phyloP scores from a whole-genome alignment of 2,113 vertebrate genomes.

The Gambusia affinis region DNA sequence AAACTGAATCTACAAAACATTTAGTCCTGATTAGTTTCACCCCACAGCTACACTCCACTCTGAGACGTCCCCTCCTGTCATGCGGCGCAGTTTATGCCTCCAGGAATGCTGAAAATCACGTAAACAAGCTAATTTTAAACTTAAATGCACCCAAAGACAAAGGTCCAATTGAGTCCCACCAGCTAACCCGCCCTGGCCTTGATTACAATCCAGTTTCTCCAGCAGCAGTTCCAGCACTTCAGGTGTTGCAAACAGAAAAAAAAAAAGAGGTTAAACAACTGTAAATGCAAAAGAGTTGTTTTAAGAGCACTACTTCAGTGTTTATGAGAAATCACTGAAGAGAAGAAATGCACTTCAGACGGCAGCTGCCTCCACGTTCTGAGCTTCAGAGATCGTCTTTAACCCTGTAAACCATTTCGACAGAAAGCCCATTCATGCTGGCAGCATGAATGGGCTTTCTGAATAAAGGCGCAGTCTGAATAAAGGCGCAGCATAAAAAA shows the following conservation, averaged over 20 bases:
- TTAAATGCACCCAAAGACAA: conserved; percentile 51
- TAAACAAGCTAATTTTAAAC: conserved; percentile 66
- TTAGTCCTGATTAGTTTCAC: conserved; percentile 17
- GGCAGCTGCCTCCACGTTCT: no score
- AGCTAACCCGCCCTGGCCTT: background rate
- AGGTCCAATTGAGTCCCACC: conserved; percentile 50
- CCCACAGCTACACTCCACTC: conserved; percentile 7
- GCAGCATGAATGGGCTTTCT: no score
- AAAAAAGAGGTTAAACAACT: background rate
- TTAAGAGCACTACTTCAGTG: background rate
- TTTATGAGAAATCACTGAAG: background rate
- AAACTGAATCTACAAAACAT: conserved; percentile 11
- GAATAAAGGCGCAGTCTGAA: no score
- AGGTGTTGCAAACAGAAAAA: background rate
- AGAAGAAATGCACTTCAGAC: background rate
- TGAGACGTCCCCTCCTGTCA: conserved; percentile 35
- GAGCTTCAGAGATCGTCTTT: background rate
- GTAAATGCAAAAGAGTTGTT: background rate
- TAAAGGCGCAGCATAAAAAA: background rate
- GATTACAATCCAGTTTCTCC: background rate
- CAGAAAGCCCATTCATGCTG: background rate
- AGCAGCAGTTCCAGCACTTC: background rate
- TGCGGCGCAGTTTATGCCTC: conserved; percentile 51
- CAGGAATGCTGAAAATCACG: conserved; percentile 64
- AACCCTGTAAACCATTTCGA: no score